Evolutionary conservation across 1,140 invertebrate species (phyloP).

Genomic region (Neodiprion lecontei): DNA sequence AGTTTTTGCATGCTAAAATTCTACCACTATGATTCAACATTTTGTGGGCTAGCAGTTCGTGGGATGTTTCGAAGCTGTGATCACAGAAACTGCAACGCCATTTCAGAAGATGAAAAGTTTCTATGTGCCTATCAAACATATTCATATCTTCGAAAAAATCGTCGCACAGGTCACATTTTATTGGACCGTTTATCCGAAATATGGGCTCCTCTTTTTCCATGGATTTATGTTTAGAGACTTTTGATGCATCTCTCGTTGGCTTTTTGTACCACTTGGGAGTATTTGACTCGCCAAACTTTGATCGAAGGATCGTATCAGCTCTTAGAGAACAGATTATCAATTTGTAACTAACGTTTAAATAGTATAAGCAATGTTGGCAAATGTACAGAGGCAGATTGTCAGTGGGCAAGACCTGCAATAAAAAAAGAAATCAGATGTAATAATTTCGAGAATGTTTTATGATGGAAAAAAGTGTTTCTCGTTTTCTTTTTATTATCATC

Average conservation of each 20-base stretch:
- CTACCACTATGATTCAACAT: constrained; percentile 24
- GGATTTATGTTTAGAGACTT: neutral
- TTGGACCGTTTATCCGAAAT: constrained; percentile 22
- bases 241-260: no score
- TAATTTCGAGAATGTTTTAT: no score
- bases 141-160: constrained; percentile 32
- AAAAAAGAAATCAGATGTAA: no score
- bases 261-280: neutral
- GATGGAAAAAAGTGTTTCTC: neutral
- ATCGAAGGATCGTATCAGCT: neutral
- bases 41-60: constrained; percentile 33
- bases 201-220: neutral
- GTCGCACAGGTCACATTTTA: constrained; percentile 37
- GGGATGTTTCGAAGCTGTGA: constrained; percentile 25
- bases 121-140: constrained; percentile 37
- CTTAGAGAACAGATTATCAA: neutral
- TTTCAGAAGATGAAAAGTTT: constrained; percentile 28
- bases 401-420: neutral
- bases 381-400: neutral
- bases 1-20: constrained; percentile 22
- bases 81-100: constrained; percentile 34
- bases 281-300: neutral
- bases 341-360: neutral
- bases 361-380: neutral
- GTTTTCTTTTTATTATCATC: neutral